Conservation (phyloP, 2,888 invertebrate genomes). For the Prostheceraeus crozeri region DNA sequence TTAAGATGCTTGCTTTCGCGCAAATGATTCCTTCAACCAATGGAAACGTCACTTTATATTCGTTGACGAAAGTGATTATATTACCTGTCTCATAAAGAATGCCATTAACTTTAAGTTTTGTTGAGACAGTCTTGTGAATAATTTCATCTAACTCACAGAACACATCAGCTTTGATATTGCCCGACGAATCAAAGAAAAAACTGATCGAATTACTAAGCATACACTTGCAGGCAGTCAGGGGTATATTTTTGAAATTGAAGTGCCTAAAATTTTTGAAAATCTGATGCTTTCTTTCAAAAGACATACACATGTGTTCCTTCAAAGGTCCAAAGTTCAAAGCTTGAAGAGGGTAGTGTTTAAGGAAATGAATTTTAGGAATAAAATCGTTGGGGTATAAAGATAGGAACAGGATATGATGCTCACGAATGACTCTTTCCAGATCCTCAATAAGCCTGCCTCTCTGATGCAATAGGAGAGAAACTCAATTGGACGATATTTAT, state of each 20-base stretch:
- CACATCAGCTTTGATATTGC: too few relatives aligned
- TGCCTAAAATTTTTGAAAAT: not conserved
- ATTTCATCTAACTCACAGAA: too few relatives aligned
- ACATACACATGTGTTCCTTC: not conserved
- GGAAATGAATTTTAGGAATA: constrained; percentile 2
- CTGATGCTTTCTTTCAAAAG: constrained; percentile 1
- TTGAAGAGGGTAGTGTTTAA: constrained; percentile 1
- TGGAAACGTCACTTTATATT: too few relatives aligned
- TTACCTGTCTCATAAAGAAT: too few relatives aligned
- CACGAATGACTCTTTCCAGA: not conserved
- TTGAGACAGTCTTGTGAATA: too few relatives aligned
- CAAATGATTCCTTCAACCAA: too few relatives aligned
- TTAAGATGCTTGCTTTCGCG: too few relatives aligned
- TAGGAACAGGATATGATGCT: not conserved
- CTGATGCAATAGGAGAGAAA: not conserved
- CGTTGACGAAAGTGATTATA: too few relatives aligned
- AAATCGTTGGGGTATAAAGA: not conserved
- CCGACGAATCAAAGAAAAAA: too few relatives aligned
- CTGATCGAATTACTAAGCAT: not conserved
- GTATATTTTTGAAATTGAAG: constrained; percentile 11
- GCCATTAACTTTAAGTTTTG: too few relatives aligned
- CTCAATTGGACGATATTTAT: not conserved
- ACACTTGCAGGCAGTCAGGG: not conserved
- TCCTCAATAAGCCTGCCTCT: not conserved
- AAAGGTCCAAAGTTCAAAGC: constrained; percentile 3